Evolutionary conservation across 2,113 vertebrate species (phyloP), one percentile per base, ranked within the genome.

Genomic region (Microcebus lehilahytsara): DNA sequence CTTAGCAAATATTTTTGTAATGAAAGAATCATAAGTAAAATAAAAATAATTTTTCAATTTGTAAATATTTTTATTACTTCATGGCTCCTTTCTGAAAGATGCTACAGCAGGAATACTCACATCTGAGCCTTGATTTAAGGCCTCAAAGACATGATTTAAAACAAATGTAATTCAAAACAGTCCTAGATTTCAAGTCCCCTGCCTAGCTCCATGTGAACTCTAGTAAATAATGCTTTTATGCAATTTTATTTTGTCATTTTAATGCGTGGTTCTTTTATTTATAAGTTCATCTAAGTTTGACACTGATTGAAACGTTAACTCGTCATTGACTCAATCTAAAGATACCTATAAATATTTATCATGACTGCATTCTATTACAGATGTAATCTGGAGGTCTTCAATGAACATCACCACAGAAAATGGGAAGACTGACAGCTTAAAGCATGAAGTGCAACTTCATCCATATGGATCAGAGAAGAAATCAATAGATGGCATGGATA

Each of bases 381-480:
- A 77, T 64, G 42, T 58, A 85, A 95, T 74, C 40, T 90, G 32
- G 46, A 93, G 20, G 7, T 83, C 37, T 62, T 66, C 22, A 67
- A 25, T 74, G 30, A 3, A 79, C 0, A 49, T 79, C n/a, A n/a
- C 56, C 89, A 37, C 66, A 78, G 37, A 87, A 90, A 95, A 87
- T 49, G 69, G 79, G 66, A 93, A 84, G 17, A 96, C 72, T 90
- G 67, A 95, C 16, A 67, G 20, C 32, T 96, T 77, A 30, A 92
- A 93, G 12, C 0, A 0, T 53, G 51, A 37, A 58, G 34, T 92
- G 30, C 42, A 56, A 17, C 49, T 97, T 90, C 88, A 95, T 46
- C 3, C 20, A 14, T 10, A 17, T 91, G 74, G 95, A 42, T 88
- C 53, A 93, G 20, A 95, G 92, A 23, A 92, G 93, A 97, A 98